These are phyloP conservation scores for Sclerodermus sp. DNA, from an alignment of 2,888 invertebrate species.

Conservation along the genomic window DNA sequence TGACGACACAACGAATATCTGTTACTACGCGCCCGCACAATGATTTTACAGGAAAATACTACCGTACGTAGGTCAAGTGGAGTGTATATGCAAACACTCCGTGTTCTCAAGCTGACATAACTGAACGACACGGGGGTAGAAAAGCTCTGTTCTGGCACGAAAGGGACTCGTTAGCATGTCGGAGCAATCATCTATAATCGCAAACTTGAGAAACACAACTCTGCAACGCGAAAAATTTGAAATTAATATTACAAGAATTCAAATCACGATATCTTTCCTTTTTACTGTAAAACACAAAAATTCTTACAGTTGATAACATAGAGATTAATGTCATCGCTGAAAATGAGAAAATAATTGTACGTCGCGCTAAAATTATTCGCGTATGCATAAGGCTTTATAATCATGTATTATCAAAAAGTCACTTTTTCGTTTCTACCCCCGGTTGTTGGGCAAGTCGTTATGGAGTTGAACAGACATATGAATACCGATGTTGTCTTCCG, in stretches of 20 bases:
- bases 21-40: conserved; percentile 38
- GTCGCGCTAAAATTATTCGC: no score
- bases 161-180: background rate
- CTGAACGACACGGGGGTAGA: conserved; percentile 41
- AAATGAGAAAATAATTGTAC: no score
- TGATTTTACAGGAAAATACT: conserved; percentile 38
- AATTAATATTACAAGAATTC: no score
- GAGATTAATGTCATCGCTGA: no score
- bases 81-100: conserved; percentile 35
- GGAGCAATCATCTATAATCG: background rate
- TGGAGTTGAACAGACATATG: conserved; percentile 41
- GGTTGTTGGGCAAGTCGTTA: conserved; percentile 29
- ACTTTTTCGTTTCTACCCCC: conserved; percentile 37
- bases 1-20: conserved; percentile 30
- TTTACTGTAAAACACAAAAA: no score
- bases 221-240: no score
- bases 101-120: conserved; percentile 41
- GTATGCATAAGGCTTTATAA: no score
- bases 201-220: background rate
- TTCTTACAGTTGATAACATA: no score
- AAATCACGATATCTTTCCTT: no score
- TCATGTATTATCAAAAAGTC: no score
- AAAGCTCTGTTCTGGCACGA: conserved; percentile 14
- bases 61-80: conserved; percentile 35
- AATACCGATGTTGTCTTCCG: conserved; percentile 53